Percentiles rank a stretch among this genome's conserved stretches.
These are phyloP conservation scores for Anser brachyrhynchus DNA, from an alignment of 2,113 vertebrate genomes.

Conservation along the genomic window DNA sequence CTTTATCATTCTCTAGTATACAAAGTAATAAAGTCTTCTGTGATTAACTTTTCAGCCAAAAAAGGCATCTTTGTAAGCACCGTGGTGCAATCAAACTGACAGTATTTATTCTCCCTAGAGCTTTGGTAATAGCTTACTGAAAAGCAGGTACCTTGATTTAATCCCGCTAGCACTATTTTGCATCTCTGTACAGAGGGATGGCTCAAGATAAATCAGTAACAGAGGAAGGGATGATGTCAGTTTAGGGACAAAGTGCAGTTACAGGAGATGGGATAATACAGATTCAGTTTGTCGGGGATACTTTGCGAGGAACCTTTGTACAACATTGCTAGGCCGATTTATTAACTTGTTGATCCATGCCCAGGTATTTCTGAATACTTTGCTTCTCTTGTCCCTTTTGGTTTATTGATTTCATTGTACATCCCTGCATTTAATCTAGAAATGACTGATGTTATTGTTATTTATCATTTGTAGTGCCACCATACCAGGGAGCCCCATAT, in stretches of 20 bases:
- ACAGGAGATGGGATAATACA: background rate
- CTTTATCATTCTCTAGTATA: background rate
- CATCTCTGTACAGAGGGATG: background rate
- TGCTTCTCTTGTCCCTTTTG: background rate
- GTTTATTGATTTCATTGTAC: background rate
- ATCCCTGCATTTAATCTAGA: background rate
- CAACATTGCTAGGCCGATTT: background rate
- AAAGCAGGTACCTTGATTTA: conserved; percentile 5
- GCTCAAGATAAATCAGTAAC: background rate
- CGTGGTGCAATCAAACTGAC: background rate
- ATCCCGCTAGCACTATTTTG: background rate
- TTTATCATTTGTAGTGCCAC: background rate
- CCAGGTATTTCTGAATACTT: background rate
- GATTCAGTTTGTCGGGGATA: background rate
- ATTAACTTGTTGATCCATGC: background rate
- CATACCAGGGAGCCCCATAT: background rate
- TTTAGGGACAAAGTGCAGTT: background rate
- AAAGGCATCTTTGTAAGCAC: background rate
- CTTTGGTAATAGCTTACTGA: background rate
- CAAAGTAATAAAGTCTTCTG: background rate
- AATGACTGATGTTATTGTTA: background rate
- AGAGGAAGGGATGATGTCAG: background rate
- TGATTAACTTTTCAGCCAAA: background rate
- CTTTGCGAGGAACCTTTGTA: background rate
- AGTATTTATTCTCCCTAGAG: background rate